Conservation (phyloP, 2,888 invertebrate species). For the Drosophila rellima region DNA sequence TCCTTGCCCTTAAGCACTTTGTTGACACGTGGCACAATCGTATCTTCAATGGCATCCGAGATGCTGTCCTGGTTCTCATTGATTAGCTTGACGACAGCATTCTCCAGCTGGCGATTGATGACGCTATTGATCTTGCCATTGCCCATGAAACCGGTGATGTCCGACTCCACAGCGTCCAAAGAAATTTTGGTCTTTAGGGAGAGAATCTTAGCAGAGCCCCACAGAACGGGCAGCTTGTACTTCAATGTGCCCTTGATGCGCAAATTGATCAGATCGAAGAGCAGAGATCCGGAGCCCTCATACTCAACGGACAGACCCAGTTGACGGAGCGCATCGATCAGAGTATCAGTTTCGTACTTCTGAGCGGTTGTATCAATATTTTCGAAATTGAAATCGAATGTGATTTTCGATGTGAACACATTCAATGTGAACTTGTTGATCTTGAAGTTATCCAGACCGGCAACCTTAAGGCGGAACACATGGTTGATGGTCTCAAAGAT, state of each 20-base stretch:
- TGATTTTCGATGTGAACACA: constrained; percentile 69
- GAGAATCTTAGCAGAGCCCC: constrained; percentile 81
- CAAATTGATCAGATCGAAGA: constrained; percentile 76
- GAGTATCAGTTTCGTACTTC: constrained; percentile 78
- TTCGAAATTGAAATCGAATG: constrained; percentile 77
- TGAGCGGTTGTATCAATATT: constrained; percentile 75
- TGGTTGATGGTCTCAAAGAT: constrained; percentile 75
- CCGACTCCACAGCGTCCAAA: constrained; percentile 71
- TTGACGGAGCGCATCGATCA: constrained; percentile 71
- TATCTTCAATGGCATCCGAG: constrained; percentile 76
- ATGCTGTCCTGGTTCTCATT: constrained; percentile 74
- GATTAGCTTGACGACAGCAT: constrained; percentile 64
- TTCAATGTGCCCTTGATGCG: constrained; percentile 74
- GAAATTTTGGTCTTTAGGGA: constrained; percentile 73
- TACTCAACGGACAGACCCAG: constrained; percentile 77
- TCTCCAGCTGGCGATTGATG: constrained; percentile 76
- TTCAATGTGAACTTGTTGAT: constrained; percentile 79
- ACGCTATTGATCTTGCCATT: constrained; percentile 65
- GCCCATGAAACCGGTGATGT: constrained; percentile 79
- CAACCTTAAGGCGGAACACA: constrained; percentile 73
- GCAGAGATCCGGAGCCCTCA: constrained; percentile 76
- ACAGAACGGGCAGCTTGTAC: constrained; percentile 81
- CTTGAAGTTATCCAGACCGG: constrained; percentile 80
- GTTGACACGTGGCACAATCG: constrained; percentile 75
- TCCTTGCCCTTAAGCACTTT: constrained; percentile 78